A percentile compares a stretch with the other conserved stretches of the same genome.
Evolutionary conservation across 2,888 invertebrate species (phyloP).

Genomic region (Chromoteleia sp.): DNA sequence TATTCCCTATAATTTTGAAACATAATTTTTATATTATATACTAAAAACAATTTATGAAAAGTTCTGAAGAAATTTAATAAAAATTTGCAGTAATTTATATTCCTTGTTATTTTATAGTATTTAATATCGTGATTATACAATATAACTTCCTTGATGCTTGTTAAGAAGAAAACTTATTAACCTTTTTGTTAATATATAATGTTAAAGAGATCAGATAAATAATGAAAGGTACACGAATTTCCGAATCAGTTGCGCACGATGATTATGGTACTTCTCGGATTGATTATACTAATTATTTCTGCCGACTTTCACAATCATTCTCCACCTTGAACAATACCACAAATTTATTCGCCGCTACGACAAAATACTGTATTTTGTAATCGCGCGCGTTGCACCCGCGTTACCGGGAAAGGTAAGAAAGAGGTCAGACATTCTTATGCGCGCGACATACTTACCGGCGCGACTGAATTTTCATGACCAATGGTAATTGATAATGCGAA

Average conservation of each 20-base stretch:
- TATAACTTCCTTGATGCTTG: background rate
- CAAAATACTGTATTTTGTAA: constrained; percentile 45
- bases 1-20: no score
- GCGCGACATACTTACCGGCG: background rate
- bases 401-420: constrained; percentile 35
- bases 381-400: constrained; percentile 24
- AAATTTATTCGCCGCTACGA: constrained; percentile 31
- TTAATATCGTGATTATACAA: background rate
- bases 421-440: constrained; percentile 29
- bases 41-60: no score
- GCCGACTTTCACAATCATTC: constrained; percentile 53
- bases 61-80: no score
- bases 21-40: no score
- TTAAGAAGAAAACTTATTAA: background rate
- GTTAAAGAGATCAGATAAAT: no score
- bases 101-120: no score
- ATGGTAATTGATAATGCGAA: constrained; percentile 23
- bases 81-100: no score
- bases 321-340: constrained; percentile 42
- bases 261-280: constrained; percentile 10
- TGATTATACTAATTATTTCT: constrained; percentile 42
- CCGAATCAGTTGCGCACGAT: constrained; percentile 23
- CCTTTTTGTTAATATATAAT: no score
- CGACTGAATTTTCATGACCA: constrained; percentile 15
- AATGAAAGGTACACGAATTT: constrained; percentile 9